These are phyloP conservation scores for Pseudochirops cupreus DNA, from an alignment of 2,797 vertebrate species.

Conservation along the genomic window DNA sequence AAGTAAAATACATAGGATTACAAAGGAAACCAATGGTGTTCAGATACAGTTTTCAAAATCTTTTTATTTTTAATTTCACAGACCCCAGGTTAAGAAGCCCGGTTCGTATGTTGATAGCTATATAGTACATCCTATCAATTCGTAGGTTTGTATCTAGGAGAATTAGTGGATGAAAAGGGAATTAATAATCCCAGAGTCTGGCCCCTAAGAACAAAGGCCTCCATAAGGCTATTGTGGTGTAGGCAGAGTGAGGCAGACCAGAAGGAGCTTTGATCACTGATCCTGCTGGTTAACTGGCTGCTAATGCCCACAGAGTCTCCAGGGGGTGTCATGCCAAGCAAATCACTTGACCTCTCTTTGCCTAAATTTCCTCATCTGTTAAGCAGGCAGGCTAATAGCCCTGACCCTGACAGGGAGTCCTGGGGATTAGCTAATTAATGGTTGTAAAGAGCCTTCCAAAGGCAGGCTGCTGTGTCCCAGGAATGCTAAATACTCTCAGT, in stretches of 20 bases:
- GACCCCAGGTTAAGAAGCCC: not conserved
- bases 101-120: not conserved
- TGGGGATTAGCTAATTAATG: slow-evolving; percentile 33
- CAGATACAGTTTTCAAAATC: not conserved
- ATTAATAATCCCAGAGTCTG: not conserved
- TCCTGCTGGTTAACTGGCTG: not conserved
- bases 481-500: slow-evolving; percentile 10
- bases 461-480: not conserved
- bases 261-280: slow-evolving; percentile 1
- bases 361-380: not conserved
- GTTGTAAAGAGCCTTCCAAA: slow-evolving; percentile 34
- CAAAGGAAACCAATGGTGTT: not conserved
- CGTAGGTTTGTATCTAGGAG: not conserved
- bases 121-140: not conserved
- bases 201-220: not conserved
- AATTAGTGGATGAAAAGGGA: slow-evolving; percentile 19
- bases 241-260: slow-evolving; percentile 9
- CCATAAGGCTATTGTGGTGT: slow-evolving; percentile 18
- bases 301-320: not conserved
- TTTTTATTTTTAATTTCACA: not conserved
- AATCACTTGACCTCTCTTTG: not conserved
- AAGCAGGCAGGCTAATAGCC: not conserved
- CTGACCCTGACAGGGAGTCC: slow-evolving; percentile 41
- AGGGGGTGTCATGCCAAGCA: not conserved
- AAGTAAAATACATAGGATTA: not conserved